phyloP scores from a whole-genome alignment of 2,113 vertebrate genomes.

The Tringa solitaria region DNA sequence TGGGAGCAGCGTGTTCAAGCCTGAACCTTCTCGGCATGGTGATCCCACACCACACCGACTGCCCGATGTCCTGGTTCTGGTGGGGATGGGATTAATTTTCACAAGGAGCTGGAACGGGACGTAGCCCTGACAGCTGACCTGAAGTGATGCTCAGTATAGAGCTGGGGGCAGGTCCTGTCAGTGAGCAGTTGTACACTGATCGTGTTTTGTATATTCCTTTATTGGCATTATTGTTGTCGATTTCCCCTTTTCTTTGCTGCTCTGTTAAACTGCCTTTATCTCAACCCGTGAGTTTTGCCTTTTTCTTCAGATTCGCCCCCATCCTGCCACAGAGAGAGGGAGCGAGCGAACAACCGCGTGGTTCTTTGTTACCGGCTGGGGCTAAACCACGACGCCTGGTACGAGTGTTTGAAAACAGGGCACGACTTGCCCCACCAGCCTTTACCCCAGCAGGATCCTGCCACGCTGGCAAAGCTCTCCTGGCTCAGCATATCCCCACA shows the following conservation, averaged over 20 bases:
- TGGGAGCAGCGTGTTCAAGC: background rate
- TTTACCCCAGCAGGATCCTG: background rate
- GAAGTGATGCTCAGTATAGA: background rate
- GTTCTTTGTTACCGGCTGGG: background rate
- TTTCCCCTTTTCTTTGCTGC: background rate
- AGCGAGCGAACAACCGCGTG: background rate
- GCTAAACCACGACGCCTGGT: background rate
- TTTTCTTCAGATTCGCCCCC: background rate
- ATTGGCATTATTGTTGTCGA: background rate
- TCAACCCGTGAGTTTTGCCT: background rate
- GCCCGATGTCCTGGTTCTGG: background rate
- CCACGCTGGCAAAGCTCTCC: background rate
- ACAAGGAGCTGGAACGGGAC: background rate
- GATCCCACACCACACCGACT: fast-evolving
- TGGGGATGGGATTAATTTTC: background rate
- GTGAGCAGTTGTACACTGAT: background rate
- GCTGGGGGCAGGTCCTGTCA: background rate
- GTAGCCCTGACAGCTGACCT: background rate
- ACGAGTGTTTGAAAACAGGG: background rate
- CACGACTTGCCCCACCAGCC: fast-evolving
- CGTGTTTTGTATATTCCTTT: background rate
- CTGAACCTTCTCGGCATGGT: background rate
- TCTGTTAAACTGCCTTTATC: background rate
- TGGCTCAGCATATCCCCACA: background rate
- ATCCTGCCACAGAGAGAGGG: background rate